Evolutionary conservation across 2,113 vertebrate genomes (phyloP).

Genomic region (Mus spicilegus): DNA sequence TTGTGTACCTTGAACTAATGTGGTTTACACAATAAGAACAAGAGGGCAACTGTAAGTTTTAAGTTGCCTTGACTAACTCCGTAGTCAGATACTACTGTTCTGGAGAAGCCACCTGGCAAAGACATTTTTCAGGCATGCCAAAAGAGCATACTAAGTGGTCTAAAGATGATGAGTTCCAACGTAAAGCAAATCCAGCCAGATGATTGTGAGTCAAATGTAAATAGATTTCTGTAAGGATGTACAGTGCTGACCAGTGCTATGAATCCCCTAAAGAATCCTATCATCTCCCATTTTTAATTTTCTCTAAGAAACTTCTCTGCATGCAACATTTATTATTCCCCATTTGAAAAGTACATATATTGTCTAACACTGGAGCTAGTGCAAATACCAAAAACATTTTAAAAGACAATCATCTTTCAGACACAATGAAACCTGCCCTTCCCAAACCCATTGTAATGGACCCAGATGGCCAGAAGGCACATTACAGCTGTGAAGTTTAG

Average conservation of each 20-base stretch:
- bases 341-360: conserved; percentile 1
- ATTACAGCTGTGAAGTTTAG: neutral
- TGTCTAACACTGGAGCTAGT: neutral
- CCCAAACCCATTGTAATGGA: neutral
- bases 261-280: neutral
- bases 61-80: neutral
- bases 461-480: neutral
- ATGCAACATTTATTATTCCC: neutral
- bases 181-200: conserved; percentile 21
- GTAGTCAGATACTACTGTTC: neutral
- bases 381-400: conserved; percentile 24
- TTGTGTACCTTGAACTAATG: neutral
- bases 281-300: conserved; percentile 30
- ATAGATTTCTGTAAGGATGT: conserved; percentile 24
- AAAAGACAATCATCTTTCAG: neutral
- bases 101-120: neutral
- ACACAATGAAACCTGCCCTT: neutral
- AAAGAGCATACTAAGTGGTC: neutral
- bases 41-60: neutral
- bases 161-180: neutral
- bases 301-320: neutral
- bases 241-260: conserved; percentile 1
- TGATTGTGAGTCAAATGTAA: conserved; percentile 29
- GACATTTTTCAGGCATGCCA: conserved; percentile 31
- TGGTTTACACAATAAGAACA: neutral